phyloP scores from a whole-genome alignment of 2,797 vertebrate genomes.

The Danio aesculapii region DNA sequence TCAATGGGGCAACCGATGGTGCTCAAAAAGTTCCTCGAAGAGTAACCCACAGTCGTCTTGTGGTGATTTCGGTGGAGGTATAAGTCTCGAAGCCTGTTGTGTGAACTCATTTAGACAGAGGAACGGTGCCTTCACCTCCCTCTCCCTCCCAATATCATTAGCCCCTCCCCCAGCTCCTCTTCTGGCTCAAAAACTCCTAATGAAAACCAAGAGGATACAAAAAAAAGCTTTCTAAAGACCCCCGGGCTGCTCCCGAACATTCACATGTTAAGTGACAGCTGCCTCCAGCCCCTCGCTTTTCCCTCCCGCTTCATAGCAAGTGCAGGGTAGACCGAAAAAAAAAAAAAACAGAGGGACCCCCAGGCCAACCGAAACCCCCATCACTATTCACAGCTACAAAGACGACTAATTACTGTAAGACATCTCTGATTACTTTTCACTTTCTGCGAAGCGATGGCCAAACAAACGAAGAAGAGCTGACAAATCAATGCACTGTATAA shows the following conservation, averaged over 20 bases:
- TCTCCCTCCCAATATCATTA: constrained; percentile 47
- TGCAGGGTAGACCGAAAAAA: constrained; percentile 68
- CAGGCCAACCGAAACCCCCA: constrained; percentile 72
- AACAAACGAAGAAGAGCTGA: too few species aligned
- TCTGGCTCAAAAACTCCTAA: constrained; percentile 78
- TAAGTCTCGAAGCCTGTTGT: constrained; percentile 49
- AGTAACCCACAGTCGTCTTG: constrained; percentile 13
- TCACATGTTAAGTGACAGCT: constrained; percentile 90
- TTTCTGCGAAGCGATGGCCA: too few species aligned
- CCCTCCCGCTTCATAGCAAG: constrained; percentile 50
- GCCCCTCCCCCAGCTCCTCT: constrained; percentile 69
- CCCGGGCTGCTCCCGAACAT: constrained; percentile 79
- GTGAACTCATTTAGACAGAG: constrained; percentile 71
- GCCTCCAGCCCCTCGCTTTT: constrained; percentile 73
- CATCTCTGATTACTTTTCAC: constrained; percentile 80
- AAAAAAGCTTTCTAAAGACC: constrained; percentile 78
- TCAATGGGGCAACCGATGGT: constrained; percentile 75
- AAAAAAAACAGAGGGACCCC: constrained; percentile 82
- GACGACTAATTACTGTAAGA: constrained; percentile 84
- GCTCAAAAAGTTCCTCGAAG: constrained; percentile 72
- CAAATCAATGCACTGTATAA: too few species aligned
- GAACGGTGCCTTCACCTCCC: constrained; percentile 75
- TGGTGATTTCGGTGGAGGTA: constrained; percentile 13
- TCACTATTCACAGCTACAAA: constrained; percentile 78
- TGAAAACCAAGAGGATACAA: constrained; percentile 65